Percentiles rank a stretch among this genome's conserved stretches.
Conservation (phyloP, 2,113 vertebrate species). For the Chaenogobius annularis region DNA sequence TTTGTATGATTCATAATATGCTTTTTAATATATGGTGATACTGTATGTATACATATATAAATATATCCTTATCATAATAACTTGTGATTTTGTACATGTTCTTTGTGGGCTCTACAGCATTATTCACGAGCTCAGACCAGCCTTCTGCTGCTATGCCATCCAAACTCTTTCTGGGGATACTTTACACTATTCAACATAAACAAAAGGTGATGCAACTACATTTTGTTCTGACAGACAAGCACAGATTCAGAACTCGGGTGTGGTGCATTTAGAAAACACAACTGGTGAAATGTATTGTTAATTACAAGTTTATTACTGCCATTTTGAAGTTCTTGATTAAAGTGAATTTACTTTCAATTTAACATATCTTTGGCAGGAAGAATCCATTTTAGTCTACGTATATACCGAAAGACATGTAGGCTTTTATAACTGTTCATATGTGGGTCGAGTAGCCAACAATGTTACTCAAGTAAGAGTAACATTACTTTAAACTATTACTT, state of each 20-base stretch:
- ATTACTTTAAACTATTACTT: too few relatives aligned
- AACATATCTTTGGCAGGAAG: too few relatives aligned
- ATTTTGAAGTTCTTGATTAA: too few relatives aligned
- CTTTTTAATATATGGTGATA: constrained; percentile 79
- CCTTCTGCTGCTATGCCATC: constrained; percentile 63
- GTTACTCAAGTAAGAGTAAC: too few relatives aligned
- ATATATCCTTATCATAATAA: constrained; percentile 76
- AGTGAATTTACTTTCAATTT: too few relatives aligned
- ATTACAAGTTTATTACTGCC: neutral
- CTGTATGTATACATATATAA: constrained; percentile 73
- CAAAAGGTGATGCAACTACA: constrained; percentile 18
- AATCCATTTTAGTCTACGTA: too few relatives aligned
- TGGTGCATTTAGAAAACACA: neutral
- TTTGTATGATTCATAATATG: constrained; percentile 73
- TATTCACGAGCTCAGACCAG: constrained; percentile 1
- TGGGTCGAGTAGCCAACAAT: too few relatives aligned
- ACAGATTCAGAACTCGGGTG: constrained; percentile 18
- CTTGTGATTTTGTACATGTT: constrained; percentile 76
- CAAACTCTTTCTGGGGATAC: constrained; percentile 17
- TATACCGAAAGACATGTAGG: too few relatives aligned
- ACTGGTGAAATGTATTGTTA: neutral
- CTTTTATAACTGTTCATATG: too few relatives aligned
- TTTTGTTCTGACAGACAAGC: constrained; percentile 19
- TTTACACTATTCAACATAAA: constrained; percentile 13
- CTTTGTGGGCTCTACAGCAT: constrained; percentile 44